Evolutionary conservation across 2,113 vertebrate species (phyloP).

Genomic region (Cardinalis cardinalis): DNA sequence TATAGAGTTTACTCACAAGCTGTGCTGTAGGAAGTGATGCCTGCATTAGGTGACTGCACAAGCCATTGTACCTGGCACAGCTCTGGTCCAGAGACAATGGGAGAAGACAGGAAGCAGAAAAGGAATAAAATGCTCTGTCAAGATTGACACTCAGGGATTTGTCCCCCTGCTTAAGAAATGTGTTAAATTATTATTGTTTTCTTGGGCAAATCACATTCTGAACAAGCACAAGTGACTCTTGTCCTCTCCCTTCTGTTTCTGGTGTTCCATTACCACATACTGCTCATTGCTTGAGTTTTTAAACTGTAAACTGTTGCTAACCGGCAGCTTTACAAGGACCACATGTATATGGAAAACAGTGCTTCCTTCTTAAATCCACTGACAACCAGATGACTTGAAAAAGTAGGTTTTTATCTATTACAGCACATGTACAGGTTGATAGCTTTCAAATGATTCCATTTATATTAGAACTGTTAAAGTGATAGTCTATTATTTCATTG

Average conservation of each 20-base stretch:
- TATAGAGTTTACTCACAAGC: background rate
- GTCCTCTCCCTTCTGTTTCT: background rate
- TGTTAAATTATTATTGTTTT: background rate
- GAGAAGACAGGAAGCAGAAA: background rate
- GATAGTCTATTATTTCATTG: slow-evolving; percentile 4
- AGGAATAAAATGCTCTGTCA: background rate
- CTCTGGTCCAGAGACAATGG: background rate
- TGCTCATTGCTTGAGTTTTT: background rate
- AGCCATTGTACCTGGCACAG: background rate
- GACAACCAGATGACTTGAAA: background rate
- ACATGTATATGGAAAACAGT: background rate
- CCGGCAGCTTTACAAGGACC: background rate
- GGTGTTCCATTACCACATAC: background rate
- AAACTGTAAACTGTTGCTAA: background rate
- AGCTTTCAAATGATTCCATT: background rate
- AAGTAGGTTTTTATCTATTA: background rate
- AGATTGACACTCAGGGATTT: background rate
- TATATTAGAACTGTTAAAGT: background rate
- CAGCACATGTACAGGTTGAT: background rate
- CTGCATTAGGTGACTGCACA: background rate
- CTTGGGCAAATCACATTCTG: background rate
- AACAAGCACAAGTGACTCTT: background rate
- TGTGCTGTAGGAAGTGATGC: background rate
- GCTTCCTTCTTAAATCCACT: background rate
- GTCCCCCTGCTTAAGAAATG: background rate